Base-by-base conservation (phyloP, 2,888 invertebrate genomes). In the Therioaphis trifolii region DNA sequence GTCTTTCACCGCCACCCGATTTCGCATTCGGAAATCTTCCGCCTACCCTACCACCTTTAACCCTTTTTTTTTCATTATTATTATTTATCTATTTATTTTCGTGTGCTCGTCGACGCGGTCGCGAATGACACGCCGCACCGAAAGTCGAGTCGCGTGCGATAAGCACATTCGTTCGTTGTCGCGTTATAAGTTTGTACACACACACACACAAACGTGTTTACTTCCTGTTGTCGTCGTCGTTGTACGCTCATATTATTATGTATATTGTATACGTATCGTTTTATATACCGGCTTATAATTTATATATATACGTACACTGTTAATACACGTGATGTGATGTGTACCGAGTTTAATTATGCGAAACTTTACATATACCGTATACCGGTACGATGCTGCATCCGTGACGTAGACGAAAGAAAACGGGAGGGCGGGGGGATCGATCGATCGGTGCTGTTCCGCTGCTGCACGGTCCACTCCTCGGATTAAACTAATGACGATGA, bases 81-180 rank as follows among this genome's bases (percentile, higher is more conserved):
- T 21, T 21, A 35, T 77, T 74, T 74, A 74, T 75, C 40, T 75
- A 78, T 78, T 68, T 49, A 63, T 66, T 49, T 76, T 76, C n/a
- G 63, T 49, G 43, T 27, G 43, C 29, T 11, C 18, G 2, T 66
- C 63, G 66, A 35, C 49, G 76, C 49, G 29, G 49, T 29, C 24
- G 35, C 76, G 66, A 77, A 49, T 77, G 66, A 77, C 66, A 35
- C 27, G 40, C 63, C 29, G 61, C 75, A 43, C 61, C 58, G 15
- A 77, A 77, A 66, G 63, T 77, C 49, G 66, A 49, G 66, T 77
- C 49, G 77, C 77, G 77, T 77, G 77, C 77, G 66, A 66, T 66
- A 77, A 66, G 49, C 63, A 21, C 77, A 35, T 77, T 66, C 58
- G 76, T n/a, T 55, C 21, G 52, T n/a, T 9, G 52, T 52, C n/a